phyloP scores from a whole-genome alignment of 1,140 invertebrate species.

The Drosophila kanapiae region DNA sequence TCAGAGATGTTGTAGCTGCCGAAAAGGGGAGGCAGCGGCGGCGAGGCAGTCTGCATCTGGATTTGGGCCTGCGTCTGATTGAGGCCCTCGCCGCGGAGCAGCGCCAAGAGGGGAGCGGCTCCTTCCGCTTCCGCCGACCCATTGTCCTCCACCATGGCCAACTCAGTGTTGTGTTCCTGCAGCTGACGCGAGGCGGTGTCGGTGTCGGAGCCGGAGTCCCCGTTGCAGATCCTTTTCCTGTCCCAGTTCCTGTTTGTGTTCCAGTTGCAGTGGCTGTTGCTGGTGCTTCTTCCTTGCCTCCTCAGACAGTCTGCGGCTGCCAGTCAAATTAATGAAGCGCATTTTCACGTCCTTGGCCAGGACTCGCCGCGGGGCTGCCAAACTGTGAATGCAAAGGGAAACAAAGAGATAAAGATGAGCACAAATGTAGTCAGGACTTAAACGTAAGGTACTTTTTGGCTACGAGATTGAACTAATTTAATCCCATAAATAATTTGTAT shows the following conservation, averaged over 20 bases:
- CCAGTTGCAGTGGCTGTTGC: conserved; percentile 18
- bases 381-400: conserved; percentile 14
- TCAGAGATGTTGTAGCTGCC: conserved; percentile 82
- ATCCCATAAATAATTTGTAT: background rate
- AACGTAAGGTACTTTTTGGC: background rate
- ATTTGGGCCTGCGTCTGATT: conserved; percentile 52
- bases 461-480: background rate
- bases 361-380: conserved; percentile 33
- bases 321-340: conserved; percentile 61
- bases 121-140: conserved; percentile 61
- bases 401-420: conserved; percentile 8
- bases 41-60: conserved; percentile 1
- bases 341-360: conserved; percentile 54
- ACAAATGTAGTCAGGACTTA: conserved; percentile 16
- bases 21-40: conserved; percentile 57
- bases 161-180: conserved; percentile 59
- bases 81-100: conserved; percentile 59
- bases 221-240: conserved; percentile 41
- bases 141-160: conserved; percentile 44
- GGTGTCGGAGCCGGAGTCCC: conserved; percentile 6
- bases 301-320: conserved; percentile 57
- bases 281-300: conserved; percentile 6
- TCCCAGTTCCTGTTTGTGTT: conserved; percentile 35
- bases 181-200: conserved; percentile 44
- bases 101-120: conserved; percentile 56